These are phyloP conservation scores for Prenolepis imparis DNA, from an alignment of 2,888 invertebrate species.

Conservation along the genomic window DNA sequence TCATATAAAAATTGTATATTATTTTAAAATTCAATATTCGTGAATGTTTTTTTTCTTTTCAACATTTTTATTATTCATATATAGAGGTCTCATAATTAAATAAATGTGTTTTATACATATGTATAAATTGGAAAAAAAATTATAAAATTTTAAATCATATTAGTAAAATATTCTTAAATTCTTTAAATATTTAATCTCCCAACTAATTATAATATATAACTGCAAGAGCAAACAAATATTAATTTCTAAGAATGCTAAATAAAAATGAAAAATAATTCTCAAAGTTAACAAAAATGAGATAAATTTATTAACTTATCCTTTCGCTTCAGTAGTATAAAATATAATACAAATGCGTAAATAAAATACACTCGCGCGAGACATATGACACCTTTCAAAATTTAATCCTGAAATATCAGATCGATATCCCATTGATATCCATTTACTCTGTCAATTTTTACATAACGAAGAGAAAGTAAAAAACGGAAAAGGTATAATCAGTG, in stretches of 20 bases:
- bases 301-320: neutral
- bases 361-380: neutral
- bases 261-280: neutral
- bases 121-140: no score
- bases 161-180: no score
- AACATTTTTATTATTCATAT: no score
- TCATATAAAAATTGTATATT: no score
- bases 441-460: constrained; percentile 3
- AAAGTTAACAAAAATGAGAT: neutral
- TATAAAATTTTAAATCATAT: no score
- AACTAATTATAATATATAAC: neutral
- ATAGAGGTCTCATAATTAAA: neutral
- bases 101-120: neutral
- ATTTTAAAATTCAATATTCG: no score
- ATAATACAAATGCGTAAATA: neutral
- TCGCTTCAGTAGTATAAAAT: neutral
- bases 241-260: neutral
- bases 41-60: no score
- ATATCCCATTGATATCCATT: neutral
- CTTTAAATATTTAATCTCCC: neutral
- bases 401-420: constrained; percentile 5
- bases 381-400: neutral
- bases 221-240: neutral
- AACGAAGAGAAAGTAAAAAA: constrained; percentile 14
- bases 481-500: constrained; percentile 8